phyloP scores from a whole-genome alignment of 2,797 vertebrate genomes.

The Sparidentex hasta region DNA sequence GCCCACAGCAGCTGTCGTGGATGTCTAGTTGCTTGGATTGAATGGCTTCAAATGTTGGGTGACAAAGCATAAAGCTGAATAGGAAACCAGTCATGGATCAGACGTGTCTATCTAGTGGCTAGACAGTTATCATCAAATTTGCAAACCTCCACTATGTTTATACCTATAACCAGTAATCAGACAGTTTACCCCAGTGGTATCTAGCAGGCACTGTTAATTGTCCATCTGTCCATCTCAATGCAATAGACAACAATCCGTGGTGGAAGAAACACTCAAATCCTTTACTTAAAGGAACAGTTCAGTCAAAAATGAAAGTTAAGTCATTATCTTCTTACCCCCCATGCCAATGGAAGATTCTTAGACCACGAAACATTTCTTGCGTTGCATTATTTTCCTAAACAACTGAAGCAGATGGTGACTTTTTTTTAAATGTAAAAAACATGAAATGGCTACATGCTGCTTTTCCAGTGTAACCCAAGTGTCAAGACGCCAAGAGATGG shows the following conservation, averaged over 20 bases:
- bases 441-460: too few species aligned
- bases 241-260: background rate
- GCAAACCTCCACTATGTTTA: constrained; percentile 1
- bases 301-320: too few species aligned
- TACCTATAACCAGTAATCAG: constrained; percentile 18
- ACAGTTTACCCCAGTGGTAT: background rate
- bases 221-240: background rate
- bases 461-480: too few species aligned
- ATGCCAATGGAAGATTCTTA: too few species aligned
- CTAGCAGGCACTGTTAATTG: background rate
- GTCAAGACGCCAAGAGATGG: too few species aligned
- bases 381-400: too few species aligned
- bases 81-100: constrained; percentile 44
- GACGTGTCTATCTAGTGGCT: constrained; percentile 15
- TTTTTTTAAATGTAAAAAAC: too few species aligned
- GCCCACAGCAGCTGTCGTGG: constrained; percentile 76
- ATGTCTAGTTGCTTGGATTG: constrained; percentile 71
- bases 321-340: too few species aligned
- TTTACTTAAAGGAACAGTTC: background rate
- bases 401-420: too few species aligned
- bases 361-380: too few species aligned
- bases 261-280: background rate
- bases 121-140: background rate
- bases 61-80: constrained; percentile 61
- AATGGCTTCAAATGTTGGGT: constrained; percentile 62